A percentile compares a stretch with the other conserved stretches of the same genome.
phyloP scores from a whole-genome alignment of 2,888 invertebrate species.

The Deilephila porcellus region DNA sequence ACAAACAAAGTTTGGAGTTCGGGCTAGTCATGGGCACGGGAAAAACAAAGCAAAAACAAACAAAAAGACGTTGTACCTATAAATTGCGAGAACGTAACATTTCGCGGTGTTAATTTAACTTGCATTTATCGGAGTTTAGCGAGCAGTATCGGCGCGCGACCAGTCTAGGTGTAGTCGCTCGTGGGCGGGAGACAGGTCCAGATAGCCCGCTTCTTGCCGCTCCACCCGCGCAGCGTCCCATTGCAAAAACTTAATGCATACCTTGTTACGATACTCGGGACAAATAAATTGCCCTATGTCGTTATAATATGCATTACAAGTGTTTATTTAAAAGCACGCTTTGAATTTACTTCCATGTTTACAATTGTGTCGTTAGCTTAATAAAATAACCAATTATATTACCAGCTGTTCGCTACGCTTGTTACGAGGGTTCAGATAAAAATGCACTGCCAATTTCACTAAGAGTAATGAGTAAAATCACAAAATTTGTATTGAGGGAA shows the following conservation, averaged over 20 bases:
- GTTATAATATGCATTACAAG: not conserved
- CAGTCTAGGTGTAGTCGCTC: slow-evolving; percentile 45
- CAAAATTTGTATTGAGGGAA: slow-evolving; percentile 30
- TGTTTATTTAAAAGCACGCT: not conserved
- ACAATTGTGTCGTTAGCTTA: not conserved
- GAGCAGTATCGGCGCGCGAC: slow-evolving; percentile 36
- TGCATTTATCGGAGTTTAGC: slow-evolving; percentile 26
- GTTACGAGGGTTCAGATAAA: not conserved
- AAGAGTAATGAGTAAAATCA: not conserved
- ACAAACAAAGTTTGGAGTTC: not conserved
- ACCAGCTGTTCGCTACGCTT: slow-evolving; percentile 15
- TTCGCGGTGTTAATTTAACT: slow-evolving; percentile 24
- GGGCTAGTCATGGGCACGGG: not conserved
- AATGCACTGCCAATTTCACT: not conserved
- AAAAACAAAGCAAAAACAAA: not conserved
- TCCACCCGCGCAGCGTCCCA: slow-evolving; percentile 29
- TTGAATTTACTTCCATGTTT: slow-evolving; percentile 5
- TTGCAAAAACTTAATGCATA: slow-evolving; percentile 30
- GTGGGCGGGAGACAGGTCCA: slow-evolving; percentile 49
- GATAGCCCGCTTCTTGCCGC: slow-evolving; percentile 37
- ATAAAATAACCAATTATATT: slow-evolving; percentile 7
- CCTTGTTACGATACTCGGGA: slow-evolving; percentile 24
- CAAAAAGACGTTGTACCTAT: not conserved
- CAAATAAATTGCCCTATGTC: slow-evolving; percentile 4
- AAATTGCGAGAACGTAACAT: not conserved